A percentile compares a stretch with the other conserved stretches of the same genome.
Evolutionary conservation across 1,140 invertebrate genomes (phyloP).

Genomic region (Drosophila azteca): DNA sequence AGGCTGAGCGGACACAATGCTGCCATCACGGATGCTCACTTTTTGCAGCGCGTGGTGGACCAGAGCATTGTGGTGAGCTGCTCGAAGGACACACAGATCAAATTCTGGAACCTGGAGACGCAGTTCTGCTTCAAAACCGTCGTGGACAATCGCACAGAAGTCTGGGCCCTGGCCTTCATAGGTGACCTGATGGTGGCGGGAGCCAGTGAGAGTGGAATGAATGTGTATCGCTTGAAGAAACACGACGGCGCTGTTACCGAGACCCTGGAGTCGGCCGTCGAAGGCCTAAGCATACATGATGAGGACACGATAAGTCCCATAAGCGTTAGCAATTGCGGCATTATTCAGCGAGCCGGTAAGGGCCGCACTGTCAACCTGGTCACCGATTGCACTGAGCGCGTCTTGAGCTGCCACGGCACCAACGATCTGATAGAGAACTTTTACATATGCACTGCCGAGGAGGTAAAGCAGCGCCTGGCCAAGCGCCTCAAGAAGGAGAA

Average conservation of each 20-base stretch:
- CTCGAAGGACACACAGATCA: conserved; percentile 97
- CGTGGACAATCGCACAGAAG: conserved; percentile 90
- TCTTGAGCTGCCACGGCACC: conserved; percentile 93
- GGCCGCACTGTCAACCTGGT: conserved; percentile 89
- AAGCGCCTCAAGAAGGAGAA: conserved; percentile 91
- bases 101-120: conserved; percentile 98
- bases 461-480: conserved; percentile 87
- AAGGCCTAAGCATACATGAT: conserved; percentile 80
- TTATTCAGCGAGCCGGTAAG: conserved; percentile 89
- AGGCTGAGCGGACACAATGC: conserved; percentile 96
- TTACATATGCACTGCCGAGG: conserved; percentile 89
- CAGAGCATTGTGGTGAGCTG: conserved; percentile 91
- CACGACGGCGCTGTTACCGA: conserved; percentile 84
- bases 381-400: conserved; percentile 87
- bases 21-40: conserved; percentile 93
- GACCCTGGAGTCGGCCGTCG: conserved; percentile 85
- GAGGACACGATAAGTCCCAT: conserved; percentile 86
- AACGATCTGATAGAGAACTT: conserved; percentile 94
- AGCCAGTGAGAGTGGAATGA: conserved; percentile 91
- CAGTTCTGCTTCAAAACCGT: conserved; percentile 98
- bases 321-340: conserved; percentile 89
- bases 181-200: conserved; percentile 94
- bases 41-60: conserved; percentile 87
- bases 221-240: conserved; percentile 90
- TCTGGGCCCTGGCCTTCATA: conserved; percentile 93